Conservation (phyloP, 1,140 invertebrate genomes). For the Mylabris phalerata region DNA sequence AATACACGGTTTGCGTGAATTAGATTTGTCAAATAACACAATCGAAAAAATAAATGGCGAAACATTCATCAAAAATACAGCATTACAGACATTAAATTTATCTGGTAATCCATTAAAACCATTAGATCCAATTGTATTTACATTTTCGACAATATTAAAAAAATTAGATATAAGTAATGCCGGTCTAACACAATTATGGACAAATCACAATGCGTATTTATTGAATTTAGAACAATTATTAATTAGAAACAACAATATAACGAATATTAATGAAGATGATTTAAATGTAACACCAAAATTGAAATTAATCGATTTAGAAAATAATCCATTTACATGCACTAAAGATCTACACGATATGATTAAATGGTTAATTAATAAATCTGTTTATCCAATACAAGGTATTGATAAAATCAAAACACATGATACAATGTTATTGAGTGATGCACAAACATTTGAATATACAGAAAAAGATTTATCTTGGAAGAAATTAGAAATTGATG, state of each 20-base stretch:
- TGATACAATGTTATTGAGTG: constrained; percentile 33
- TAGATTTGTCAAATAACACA: constrained; percentile 63
- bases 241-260: constrained; percentile 51
- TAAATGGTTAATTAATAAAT: constrained; percentile 47
- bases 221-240: constrained; percentile 50
- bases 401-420: constrained; percentile 27
- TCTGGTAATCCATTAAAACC: constrained; percentile 61
- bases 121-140: constrained; percentile 58
- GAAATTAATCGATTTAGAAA: constrained; percentile 51
- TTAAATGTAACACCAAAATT: constrained; percentile 53
- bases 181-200: constrained; percentile 56
- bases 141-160: constrained; percentile 48
- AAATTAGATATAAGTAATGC: constrained; percentile 61
- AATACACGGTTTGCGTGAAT: constrained; percentile 45
- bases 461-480: constrained; percentile 4
- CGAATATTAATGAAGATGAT: constrained; percentile 48
- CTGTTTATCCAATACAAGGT: constrained; percentile 39
- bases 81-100: constrained; percentile 58
- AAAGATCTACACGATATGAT: constrained; percentile 52
- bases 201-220: constrained; percentile 44
- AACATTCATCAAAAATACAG: constrained; percentile 55
- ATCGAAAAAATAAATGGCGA: constrained; percentile 50
- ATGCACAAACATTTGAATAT: constrained; percentile 16
- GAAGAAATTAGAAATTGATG: constrained; percentile 6
- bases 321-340: constrained; percentile 58